Percentiles rank a stretch among this genome's conserved stretches.
phyloP scores from a whole-genome alignment of 2,888 invertebrate genomes.

The Julus scanicus region DNA sequence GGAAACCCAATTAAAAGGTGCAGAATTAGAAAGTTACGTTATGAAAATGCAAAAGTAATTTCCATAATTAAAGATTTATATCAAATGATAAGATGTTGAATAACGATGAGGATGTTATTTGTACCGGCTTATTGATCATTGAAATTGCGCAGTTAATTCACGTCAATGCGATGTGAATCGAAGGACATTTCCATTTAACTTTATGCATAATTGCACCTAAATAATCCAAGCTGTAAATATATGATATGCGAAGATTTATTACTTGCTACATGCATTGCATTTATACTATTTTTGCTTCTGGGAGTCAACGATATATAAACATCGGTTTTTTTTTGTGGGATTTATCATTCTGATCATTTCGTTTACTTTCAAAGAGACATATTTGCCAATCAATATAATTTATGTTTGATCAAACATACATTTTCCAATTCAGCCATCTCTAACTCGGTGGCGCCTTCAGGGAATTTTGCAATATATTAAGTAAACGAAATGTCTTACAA shows the following conservation, averaged over 20 bases:
- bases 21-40: neutral
- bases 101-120: neutral
- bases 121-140: neutral
- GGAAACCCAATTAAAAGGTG: neutral
- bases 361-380: neutral
- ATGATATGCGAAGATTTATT: neutral
- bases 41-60: neutral
- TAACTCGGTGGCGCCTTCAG: neutral
- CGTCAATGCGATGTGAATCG: neutral
- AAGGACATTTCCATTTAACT: neutral
- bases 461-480: neutral
- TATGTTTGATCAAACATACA: neutral
- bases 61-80: neutral
- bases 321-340: neutral
- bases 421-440: neutral
- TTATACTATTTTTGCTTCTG: neutral
- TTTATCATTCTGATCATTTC: constrained; percentile 1
- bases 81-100: neutral
- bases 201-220: constrained; percentile 9
- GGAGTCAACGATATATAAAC: neutral
- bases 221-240: neutral
- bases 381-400: neutral
- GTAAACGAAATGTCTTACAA: neutral
- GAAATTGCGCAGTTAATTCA: neutral
- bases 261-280: neutral